phyloP scores from a whole-genome alignment of 2,888 invertebrate species.

The Scaptomyza parva region DNA sequence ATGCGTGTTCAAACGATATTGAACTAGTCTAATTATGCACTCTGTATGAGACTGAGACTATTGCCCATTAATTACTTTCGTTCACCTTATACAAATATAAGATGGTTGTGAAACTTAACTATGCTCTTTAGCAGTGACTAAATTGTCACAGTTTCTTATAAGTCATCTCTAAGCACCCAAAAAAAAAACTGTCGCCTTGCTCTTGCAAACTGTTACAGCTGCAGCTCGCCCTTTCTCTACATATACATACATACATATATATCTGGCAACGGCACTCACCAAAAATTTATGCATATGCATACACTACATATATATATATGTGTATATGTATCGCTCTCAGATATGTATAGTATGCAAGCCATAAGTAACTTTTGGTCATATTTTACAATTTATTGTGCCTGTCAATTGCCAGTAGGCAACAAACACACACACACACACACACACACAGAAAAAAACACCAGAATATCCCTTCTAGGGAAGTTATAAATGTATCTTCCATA shows the following conservation, averaged over 20 bases:
- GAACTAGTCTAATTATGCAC: too few relatives aligned
- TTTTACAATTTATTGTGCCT: conserved; percentile 76
- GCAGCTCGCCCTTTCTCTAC: conserved; percentile 25
- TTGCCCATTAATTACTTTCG: background rate
- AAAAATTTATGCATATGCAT: conserved; percentile 20
- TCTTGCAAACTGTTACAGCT: conserved; percentile 20
- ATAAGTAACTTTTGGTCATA: conserved; percentile 69
- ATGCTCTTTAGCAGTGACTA: background rate
- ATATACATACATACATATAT: conserved; percentile 3
- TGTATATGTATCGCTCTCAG: conserved; percentile 5
- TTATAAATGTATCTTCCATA: conserved; percentile 36
- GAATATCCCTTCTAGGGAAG: conserved; percentile 1
- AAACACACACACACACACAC: conserved; percentile 7
- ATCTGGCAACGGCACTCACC: conserved; percentile 28
- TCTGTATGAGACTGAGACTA: background rate
- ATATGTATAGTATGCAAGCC: conserved; percentile 31
- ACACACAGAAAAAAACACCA: background rate
- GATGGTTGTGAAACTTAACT: too few relatives aligned
- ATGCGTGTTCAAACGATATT: too few relatives aligned
- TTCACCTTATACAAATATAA: too few relatives aligned
- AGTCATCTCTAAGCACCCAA: background rate
- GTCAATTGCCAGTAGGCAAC: conserved; percentile 71
- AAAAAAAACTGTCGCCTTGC: background rate
- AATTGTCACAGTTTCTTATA: background rate
- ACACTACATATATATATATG: too few relatives aligned